Evolutionary conservation across 2,888 invertebrate species (phyloP), one percentile per base, ranked within the genome.

Genomic region (Branchipolynoe longqiensis): DNA sequence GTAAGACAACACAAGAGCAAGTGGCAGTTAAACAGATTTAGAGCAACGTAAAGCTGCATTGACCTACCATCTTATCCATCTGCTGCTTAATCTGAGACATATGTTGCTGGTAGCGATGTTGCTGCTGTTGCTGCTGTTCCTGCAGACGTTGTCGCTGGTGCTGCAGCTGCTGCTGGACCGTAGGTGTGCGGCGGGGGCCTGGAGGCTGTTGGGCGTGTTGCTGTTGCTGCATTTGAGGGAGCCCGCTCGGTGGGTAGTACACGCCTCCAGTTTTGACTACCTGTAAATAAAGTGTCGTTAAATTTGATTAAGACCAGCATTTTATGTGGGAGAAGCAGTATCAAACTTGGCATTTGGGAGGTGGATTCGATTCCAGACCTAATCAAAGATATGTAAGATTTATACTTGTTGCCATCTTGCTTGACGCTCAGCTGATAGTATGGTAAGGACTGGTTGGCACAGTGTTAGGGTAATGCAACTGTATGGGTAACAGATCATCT

Each of bases 131-230:
- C 41, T 88, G 87, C 38, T 84, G 86, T n/a, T 85, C 78, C 14
- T 87, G 88, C 41, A 82, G 86, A 31, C 78, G 87, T 74, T 83
- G 84, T 41, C 89, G 81, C 74, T 84, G 82, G 33, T 87, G 83
- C 69, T 88, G 89, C 48, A 86, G 85, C 59, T 85, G 86, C 56
- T 83, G 85, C 6, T 58, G 85, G 28, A 83, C 59, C 41, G 83
- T 48, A 31, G 31, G 58, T 73, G 54, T 41, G 59, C 62, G 54
- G 74, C 38, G 85, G 40, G 78, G 41, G 18, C 33, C n/a, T 31
- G 2, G 28, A 54, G 12, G 33, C n/a, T 18, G 33, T 58, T 73
- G 87, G 38, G 86, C 86, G 36, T 88, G 87, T 36, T 74, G 84
- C 18, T 85, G 82, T 12, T 87, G 87, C 36, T 83, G 86, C 36